Evolutionary conservation across 2,113 vertebrate species (phyloP).

Genomic region (Pelecanus crispus): DNA sequence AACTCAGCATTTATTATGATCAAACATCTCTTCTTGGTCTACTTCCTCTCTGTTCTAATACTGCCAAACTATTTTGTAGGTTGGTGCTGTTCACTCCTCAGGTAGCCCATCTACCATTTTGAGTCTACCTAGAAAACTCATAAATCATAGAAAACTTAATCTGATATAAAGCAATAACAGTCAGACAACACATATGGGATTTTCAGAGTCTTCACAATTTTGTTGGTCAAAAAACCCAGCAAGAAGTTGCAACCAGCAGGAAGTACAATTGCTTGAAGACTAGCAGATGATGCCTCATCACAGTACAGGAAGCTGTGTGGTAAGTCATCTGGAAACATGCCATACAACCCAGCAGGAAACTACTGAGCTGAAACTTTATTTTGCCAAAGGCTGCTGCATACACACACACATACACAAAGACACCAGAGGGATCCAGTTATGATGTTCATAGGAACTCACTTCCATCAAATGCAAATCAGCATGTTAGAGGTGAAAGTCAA

Average conservation of each 20-base stretch:
- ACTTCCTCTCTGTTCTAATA: not conserved
- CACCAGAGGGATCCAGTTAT: not conserved
- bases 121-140: not conserved
- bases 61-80: not conserved
- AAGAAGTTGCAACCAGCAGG: not conserved
- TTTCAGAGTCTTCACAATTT: not conserved
- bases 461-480: not conserved
- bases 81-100: not conserved
- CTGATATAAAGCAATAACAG: not conserved
- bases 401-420: not conserved
- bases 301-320: not conserved
- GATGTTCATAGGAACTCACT: not conserved
- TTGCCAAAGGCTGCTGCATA: not conserved
- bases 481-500: not conserved
- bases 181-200: not conserved
- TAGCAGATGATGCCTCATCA: slow-evolving; percentile 16
- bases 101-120: not conserved
- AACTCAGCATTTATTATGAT: not conserved
- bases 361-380: not conserved
- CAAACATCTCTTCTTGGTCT: not conserved
- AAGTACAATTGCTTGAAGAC: slow-evolving; percentile 22
- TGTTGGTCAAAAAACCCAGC: not conserved
- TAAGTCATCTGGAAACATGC: slow-evolving; percentile 14
- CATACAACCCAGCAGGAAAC: not conserved
- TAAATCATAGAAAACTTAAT: not conserved